Evolutionary conservation across 2,113 vertebrate genomes (phyloP), one percentile per base, ranked within the genome.

Genomic region (Solea senegalensis): DNA sequence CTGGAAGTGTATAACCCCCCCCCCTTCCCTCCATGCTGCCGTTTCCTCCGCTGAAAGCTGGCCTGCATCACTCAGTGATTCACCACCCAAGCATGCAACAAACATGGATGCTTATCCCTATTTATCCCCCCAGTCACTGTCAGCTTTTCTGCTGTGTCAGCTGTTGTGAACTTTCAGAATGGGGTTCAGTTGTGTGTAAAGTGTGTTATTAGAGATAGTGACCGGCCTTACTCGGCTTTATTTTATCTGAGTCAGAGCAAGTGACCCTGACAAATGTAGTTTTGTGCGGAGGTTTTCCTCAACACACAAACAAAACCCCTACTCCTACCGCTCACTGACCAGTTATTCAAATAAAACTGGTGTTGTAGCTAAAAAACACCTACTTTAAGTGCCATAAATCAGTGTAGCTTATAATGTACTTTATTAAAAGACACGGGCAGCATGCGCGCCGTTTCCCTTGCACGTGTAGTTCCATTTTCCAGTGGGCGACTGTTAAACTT

Each of bases 31-130:
- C 16, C 41, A 45, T 64, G 65, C 76, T 80, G 78, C 83, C 26
- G 83, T 81, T 90, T 90, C 87, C 85, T 86, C 72, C 50, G 1
- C 81, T 63, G 69, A 79, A 83, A 76, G 77, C 78, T 78, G 81
- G 76, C 75, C 72, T 56, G 73, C 69, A 79, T 74, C 67, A 52
- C 71, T 60, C 43, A 70, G 60, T 87, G 90, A 89, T 86, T 92
- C 84, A 89, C 81, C 61, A 63, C 65, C 78, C 74, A 83, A 74
- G 67, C 74, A 81, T 74, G 82, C 79, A 82, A 71, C 72, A 89
- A 83, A 72, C 83, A 86, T 75, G 67, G 69, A 72, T 80, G 60
- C 72, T 85, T 55, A 65, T 74, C 66, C 77, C n/a, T 27, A 66
- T 72, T 71, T 49, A 81, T 70, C 81, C 45, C 67, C 72, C 67